phyloP scores from a whole-genome alignment of 2,888 invertebrate species.

The Pyrgus malvae region DNA sequence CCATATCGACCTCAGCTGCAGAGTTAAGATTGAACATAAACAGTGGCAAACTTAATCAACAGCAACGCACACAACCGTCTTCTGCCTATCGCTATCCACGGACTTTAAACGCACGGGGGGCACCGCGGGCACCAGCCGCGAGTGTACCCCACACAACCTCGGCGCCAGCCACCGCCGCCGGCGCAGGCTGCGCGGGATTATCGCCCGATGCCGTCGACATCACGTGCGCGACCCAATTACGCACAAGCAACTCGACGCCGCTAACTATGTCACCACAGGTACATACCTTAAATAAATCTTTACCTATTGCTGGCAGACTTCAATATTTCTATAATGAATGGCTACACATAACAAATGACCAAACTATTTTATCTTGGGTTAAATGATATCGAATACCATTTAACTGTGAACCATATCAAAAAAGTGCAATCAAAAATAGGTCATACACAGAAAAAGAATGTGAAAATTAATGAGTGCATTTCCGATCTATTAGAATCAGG shows the following conservation, averaged over 20 bases:
- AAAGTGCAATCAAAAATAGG: not conserved
- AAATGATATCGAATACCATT: constrained; percentile 30
- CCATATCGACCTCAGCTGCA: constrained; percentile 11
- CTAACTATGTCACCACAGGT: constrained; percentile 6
- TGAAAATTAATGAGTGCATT: constrained; percentile 11
- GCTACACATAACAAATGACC: constrained; percentile 22
- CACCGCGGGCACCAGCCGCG: constrained; percentile 16
- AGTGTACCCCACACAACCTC: constrained; percentile 13
- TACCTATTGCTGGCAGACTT: constrained; percentile 21
- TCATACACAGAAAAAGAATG: not conserved
- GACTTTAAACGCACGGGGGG: constrained; percentile 20
- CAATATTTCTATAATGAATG: constrained; percentile 24
- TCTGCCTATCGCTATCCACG: not conserved
- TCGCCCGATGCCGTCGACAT: constrained; percentile 6
- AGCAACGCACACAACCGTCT: not conserved
- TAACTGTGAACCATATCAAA: not conserved
- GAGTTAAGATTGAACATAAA: constrained; percentile 8
- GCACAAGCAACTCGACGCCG: not conserved
- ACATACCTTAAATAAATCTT: not conserved
- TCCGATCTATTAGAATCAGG: constrained; percentile 7
- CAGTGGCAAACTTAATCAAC: not conserved
- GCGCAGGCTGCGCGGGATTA: not conserved
- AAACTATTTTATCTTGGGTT: constrained; percentile 24
- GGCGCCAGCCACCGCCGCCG: constrained; percentile 8
- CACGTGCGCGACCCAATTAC: constrained; percentile 4